Evolutionary conservation across 2,797 vertebrate species (phyloP), one percentile per base, ranked within the genome.

Genomic region (Clarias pachynema): DNA sequence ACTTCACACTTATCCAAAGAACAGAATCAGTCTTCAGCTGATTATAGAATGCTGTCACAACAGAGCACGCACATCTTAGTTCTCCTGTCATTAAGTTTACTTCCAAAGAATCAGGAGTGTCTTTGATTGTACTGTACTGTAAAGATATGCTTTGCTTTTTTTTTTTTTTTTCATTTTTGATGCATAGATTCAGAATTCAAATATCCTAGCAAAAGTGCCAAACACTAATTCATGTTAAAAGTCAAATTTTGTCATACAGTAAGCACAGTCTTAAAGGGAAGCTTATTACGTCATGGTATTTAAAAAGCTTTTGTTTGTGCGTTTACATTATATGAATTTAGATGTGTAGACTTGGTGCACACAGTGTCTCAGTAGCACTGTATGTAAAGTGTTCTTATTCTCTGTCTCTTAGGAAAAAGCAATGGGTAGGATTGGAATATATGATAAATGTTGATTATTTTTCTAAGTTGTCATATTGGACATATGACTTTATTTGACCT

Each of bases 41-140:
- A 92, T 87, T 87, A 34, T 85, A 87, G 85, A 89, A 92, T 89
- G 92, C 94, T 93, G 93, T 95, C 92, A 88, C 79, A 91, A 88
- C 80, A 89, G 85, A 92, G 93, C 93, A 88, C 91, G 92, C 94
- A 93, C 94, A 94, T 91, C 91, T 85, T 81, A 84, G 87, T 90
- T 87, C 87, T 88, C 88, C 77, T 81, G 63, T 82, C 53, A 29
- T 68, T 7, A 81, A 63, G 70, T 79, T 78, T 86, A 74, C 29
- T 80, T 31, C 18, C 20, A 68, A 10, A 53, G 69, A 20, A n/a
- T 59, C 53, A 44, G 73, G 68, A 75, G 72, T 62, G 29, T 81
- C 56, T 79, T 59, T 75, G 75, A 82, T 68, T 80, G 68, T 63
- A 86, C 72, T 74, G 69, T 68, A 80, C 40, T 70, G 75, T 74